Evolutionary conservation across 2,113 vertebrate genomes (phyloP).

Genomic region (Tachysurus fulvidraco): DNA sequence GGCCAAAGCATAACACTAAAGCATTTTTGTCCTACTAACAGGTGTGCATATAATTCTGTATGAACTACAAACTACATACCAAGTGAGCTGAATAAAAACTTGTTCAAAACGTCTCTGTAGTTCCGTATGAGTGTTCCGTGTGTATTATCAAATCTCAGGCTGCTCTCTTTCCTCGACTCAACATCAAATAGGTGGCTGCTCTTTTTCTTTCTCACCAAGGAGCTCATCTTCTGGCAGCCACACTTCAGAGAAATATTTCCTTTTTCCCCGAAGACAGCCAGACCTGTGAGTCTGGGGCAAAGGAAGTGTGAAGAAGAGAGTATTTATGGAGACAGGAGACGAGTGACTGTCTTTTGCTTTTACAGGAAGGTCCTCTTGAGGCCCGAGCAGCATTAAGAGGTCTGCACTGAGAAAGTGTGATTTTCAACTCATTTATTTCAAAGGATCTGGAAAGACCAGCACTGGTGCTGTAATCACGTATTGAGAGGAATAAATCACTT

Average conservation of each 20-base stretch:
- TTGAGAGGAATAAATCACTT: constrained; percentile 19
- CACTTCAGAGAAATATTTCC: constrained; percentile 10
- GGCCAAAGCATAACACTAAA: background rate
- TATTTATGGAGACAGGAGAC: constrained; percentile 10
- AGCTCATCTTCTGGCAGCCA: constrained; percentile 23
- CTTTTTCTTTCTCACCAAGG: constrained; percentile 25
- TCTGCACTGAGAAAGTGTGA: constrained; percentile 14
- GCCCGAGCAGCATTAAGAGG: constrained; percentile 2
- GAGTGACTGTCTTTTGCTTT: constrained; percentile 33
- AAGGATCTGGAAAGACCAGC: constrained; percentile 10
- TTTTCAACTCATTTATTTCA: constrained; percentile 10
- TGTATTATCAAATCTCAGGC: background rate
- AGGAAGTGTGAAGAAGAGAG: constrained; percentile 25
- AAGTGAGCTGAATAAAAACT: background rate
- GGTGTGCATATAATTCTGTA: background rate
- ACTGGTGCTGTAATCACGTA: constrained; percentile 10
- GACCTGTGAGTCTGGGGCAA: background rate
- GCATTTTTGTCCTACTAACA: background rate
- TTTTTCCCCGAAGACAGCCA: background rate
- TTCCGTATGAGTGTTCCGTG: background rate
- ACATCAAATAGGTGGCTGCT: constrained; percentile 11
- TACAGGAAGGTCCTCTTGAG: constrained; percentile 4
- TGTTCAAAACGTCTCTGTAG: background rate
- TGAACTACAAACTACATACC: background rate
- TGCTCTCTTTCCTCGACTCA: constrained; percentile 12